phyloP scores from a whole-genome alignment of 2,888 invertebrate species.

The Agonopterix alstromeriana region DNA sequence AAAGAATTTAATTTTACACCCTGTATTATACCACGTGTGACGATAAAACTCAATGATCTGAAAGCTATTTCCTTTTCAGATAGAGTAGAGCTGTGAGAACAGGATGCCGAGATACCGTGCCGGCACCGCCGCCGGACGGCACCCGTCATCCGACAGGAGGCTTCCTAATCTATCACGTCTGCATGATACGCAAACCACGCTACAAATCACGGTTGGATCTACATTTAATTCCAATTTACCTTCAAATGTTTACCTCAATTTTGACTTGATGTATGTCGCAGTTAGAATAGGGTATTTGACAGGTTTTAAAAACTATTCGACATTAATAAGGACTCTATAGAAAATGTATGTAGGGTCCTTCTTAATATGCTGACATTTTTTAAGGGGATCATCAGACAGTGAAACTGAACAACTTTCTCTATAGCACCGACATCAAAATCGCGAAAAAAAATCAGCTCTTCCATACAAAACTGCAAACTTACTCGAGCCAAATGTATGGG shows the following conservation, averaged over 20 bases:
- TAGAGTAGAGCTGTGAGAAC: conserved; percentile 40
- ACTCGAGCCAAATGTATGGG: too few species aligned
- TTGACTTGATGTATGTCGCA: neutral
- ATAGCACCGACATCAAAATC: too few species aligned
- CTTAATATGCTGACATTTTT: too few species aligned
- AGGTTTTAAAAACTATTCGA: too few species aligned
- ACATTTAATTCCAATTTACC: neutral
- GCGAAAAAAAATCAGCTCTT: too few species aligned
- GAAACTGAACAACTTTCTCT: too few species aligned
- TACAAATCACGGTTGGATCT: neutral
- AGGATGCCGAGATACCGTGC: conserved; percentile 31
- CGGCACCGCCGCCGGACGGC: conserved; percentile 31
- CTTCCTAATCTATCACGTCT: conserved; percentile 39
- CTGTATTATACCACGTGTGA: neutral
- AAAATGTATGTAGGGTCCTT: too few species aligned
- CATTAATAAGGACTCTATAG: too few species aligned
- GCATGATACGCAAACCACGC: conserved; percentile 24
- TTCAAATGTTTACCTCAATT: neutral
- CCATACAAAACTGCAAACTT: too few species aligned
- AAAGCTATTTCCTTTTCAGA: conserved; percentile 34
- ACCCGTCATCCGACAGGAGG: conserved; percentile 33
- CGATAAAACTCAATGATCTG: conserved; percentile 1
- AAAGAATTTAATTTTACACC: neutral
- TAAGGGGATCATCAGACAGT: too few species aligned
- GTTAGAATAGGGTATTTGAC: too few species aligned